Conservation (phyloP, 2,797 vertebrate species). For the Coccyzus lansbergi region DNA sequence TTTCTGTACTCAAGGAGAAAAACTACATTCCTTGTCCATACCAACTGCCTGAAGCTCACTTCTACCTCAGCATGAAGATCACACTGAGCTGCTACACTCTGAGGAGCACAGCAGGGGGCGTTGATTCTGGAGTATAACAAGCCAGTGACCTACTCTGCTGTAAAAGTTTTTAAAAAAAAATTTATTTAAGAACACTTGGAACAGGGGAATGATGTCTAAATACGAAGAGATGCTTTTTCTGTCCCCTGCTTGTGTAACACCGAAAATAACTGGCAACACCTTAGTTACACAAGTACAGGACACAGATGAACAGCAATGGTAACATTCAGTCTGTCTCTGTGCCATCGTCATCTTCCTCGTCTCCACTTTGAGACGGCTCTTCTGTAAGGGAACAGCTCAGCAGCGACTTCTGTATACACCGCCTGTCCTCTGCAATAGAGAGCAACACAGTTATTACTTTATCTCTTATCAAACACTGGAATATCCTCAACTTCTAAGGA, state of each 20-base stretch:
- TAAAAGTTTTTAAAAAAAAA: background rate
- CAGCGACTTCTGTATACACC: conserved; percentile 81
- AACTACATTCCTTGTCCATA: background rate
- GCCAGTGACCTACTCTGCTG: background rate
- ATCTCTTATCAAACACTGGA: background rate
- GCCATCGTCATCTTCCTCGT: conserved; percentile 59
- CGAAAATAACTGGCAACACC: background rate
- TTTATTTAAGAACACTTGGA: background rate
- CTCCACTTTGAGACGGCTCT: conserved; percentile 42
- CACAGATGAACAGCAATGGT: background rate
- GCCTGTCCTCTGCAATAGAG: conserved; percentile 81
- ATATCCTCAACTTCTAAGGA: background rate
- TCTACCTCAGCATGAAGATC: background rate
- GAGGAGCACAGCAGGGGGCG: background rate
- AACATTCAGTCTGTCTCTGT: conserved; percentile 48
- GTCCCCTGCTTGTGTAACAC: background rate
- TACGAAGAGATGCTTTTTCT: background rate
- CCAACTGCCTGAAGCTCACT: background rate
- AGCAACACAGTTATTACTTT: background rate
- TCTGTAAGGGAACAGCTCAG: conserved; percentile 79
- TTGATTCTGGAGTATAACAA: background rate
- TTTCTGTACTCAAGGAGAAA: background rate
- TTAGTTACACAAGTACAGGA: background rate
- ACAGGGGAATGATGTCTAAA: background rate
- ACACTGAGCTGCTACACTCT: fast-evolving